A percentile compares a stretch with the other conserved stretches of the same genome.
These are phyloP conservation scores for Venturia canescens DNA, from an alignment of 1,140 invertebrate species.

Conservation along the genomic window DNA sequence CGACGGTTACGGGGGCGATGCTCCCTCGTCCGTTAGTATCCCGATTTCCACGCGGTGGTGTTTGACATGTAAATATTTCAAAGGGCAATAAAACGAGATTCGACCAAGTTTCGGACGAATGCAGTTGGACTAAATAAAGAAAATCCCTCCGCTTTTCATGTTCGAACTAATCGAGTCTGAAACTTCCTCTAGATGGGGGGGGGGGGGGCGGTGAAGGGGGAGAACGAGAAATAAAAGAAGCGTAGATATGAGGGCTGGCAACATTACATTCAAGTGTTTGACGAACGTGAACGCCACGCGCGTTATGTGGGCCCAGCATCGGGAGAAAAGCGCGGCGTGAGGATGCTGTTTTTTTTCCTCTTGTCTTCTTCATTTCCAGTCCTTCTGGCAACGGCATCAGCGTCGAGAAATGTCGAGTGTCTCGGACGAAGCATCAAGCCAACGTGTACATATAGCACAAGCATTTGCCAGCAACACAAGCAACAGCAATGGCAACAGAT, in stretches of 20 bases:
- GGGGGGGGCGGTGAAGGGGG: background rate
- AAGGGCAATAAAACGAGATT: no score
- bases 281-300: constrained; percentile 61
- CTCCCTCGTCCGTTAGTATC: no score
- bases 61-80: no score
- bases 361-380: constrained; percentile 38
- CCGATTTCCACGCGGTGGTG: no score
- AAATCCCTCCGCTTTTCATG: background rate
- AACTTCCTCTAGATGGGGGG: constrained; percentile 8
- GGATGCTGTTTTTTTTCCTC: constrained; percentile 50
- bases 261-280: constrained; percentile 70
- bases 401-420: constrained; percentile 55
- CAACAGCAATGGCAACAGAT: constrained; percentile 1
- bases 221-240: background rate
- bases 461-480: constrained; percentile 15
- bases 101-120: background rate
- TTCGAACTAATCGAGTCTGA: constrained; percentile 6
- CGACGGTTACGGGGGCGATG: no score
- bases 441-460: constrained; percentile 44
- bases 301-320: constrained; percentile 54
- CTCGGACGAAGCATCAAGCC: constrained; percentile 21
- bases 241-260: constrained; percentile 39
- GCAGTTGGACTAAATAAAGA: background rate
- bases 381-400: constrained; percentile 47
- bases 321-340: constrained; percentile 36